Base-by-base conservation (phyloP, 2,888 invertebrate species). In the Trissolcus brochymenae region DNA sequence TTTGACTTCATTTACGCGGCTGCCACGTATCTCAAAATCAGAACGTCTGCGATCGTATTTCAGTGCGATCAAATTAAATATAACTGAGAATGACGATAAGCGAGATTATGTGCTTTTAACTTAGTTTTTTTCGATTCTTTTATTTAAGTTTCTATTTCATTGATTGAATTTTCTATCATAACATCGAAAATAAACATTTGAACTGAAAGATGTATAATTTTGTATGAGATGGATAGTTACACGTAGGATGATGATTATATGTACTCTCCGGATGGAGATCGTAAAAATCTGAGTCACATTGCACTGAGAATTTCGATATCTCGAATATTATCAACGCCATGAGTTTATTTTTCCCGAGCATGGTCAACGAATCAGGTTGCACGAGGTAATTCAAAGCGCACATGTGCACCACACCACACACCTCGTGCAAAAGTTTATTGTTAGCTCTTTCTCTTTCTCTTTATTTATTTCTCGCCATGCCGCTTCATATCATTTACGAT, bases 391-490 rank as follows among this genome's bases (percentile, higher is more conserved):
- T 71, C 66, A 78, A 73, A 54, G 76, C 78, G 84, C 83, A 86
- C 86, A 86, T 85, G 86, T 85, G 86, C 81, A 80, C 83, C 84
- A 84, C 81, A 80, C 83, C 84, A 84, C 86, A 87, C 86, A 85
- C 85, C 83, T 84, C 82, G 83, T 68, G 82, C 79, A 79, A 81
- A 82, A 85, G 84, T 86, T 86, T 86, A 86, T 85, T 85, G 82
- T 85, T 84, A 79, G 81, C 76, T 76, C 79, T 62, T 61, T 65
- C 71, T 65, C 68, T 66, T 70, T 71, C 70, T 71, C 62, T 17
- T n/a, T n/a, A 55, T 60, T 65, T 73, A 59, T 66, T 57, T 35
- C 46, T 19, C 21, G 51, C 46, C 35, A 29, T 16, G 40, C 41
- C 49, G 46, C 17, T 17, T 49, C 35, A 9, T n/a, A n/a, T 13